These are phyloP conservation scores for Acanthurus leucopareius DNA, from an alignment of 2,797 vertebrate species.

Conservation along the genomic window DNA sequence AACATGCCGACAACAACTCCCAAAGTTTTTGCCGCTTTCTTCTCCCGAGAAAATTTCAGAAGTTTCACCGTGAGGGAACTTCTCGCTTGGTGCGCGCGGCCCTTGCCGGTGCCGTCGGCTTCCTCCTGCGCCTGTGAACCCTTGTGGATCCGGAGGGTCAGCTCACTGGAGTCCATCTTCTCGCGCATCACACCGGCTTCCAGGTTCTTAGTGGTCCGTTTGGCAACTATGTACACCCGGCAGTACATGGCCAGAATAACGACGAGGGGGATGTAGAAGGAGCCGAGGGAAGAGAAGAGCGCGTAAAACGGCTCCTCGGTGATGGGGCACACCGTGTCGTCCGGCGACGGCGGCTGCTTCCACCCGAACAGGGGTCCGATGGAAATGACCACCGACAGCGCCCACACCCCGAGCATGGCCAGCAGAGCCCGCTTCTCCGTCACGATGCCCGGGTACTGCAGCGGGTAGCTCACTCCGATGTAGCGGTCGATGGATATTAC, in stretches of 20 bases:
- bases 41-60: conserved; percentile 95
- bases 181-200: conserved; percentile 97
- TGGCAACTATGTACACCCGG: conserved; percentile 95
- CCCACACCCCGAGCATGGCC: conserved; percentile 94
- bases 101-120: conserved; percentile 72
- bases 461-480: conserved; percentile 95
- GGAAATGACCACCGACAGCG: conserved; percentile 94
- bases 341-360: conserved; percentile 95
- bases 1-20: conserved; percentile 97
- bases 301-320: conserved; percentile 97
- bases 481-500: conserved; percentile 98
- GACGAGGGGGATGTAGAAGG: conserved; percentile 95
- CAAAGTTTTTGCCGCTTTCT: conserved; percentile 96
- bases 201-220: conserved; percentile 96
- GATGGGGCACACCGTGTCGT: conserved; percentile 93
- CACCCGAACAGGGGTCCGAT: conserved; percentile 96
- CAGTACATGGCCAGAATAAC: conserved; percentile 98
- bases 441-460: conserved; percentile 96
- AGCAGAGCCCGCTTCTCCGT: conserved; percentile 93
- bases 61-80: conserved; percentile 94
- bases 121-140: conserved; percentile 91
- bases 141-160: conserved; percentile 95
- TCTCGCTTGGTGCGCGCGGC: conserved; percentile 89
- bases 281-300: conserved; percentile 96
- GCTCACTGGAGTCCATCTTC: conserved; percentile 94